Evolutionary conservation across 2,888 invertebrate species (phyloP).

Genomic region (Mesodorylaimus sp.): DNA sequence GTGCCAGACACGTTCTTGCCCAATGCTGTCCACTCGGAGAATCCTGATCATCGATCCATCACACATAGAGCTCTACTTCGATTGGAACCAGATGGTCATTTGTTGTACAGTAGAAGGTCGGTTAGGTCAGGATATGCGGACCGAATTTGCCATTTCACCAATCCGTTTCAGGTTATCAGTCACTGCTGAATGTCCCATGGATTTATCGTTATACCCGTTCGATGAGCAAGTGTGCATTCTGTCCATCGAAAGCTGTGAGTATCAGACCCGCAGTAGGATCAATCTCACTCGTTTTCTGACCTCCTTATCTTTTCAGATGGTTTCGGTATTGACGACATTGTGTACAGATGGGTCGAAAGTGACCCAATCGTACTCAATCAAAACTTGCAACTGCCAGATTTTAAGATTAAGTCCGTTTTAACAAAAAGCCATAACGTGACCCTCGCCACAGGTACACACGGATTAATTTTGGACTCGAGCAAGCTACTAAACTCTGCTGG

Average conservation of each 20-base stretch:
- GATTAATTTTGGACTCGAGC: background rate
- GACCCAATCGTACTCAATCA: background rate
- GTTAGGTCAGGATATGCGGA: too few species aligned
- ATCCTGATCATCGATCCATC: constrained; percentile 23
- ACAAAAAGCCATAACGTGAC: background rate
- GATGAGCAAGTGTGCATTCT: constrained; percentile 25
- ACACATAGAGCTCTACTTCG: constrained; percentile 24
- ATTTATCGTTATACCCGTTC: constrained; percentile 25
- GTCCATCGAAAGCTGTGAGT: constrained; percentile 25
- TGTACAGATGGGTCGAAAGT: constrained; percentile 20
- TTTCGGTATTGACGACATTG: constrained; percentile 23
- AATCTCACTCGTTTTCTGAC: background rate
- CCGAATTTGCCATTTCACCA: background rate
- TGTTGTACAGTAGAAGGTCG: constrained; percentile 1
- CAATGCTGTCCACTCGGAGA: constrained; percentile 26
- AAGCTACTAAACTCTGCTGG: background rate
- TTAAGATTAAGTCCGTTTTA: background rate
- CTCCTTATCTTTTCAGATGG: constrained; percentile 17
- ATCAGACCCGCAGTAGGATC: background rate
- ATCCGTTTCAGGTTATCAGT: constrained; percentile 15
- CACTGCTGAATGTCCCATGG: constrained; percentile 27
- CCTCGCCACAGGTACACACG: background rate
- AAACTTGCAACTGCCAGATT: background rate
- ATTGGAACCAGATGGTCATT: constrained; percentile 10
- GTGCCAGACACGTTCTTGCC: constrained; percentile 28